Evolutionary conservation across 2,888 invertebrate species (phyloP), one percentile per base, ranked within the genome.

Genomic region (Polymixis flavicincta): DNA sequence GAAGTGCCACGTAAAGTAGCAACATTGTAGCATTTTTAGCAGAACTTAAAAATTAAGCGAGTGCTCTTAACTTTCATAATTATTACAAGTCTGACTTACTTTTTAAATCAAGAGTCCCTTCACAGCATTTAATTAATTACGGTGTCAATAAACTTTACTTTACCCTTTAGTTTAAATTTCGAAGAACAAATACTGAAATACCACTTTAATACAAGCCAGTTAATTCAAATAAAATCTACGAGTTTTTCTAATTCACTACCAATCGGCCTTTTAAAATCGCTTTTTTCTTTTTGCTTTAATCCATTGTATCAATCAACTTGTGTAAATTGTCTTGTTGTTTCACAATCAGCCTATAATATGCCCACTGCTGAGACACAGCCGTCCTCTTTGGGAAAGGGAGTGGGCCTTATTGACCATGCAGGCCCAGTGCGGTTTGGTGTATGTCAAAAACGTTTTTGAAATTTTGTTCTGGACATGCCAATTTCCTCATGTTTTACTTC

Each of bases 1-100:
- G 13, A 64, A 80, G 63, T 57, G 61, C 50, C n/a, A 73, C 67
- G 28, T 64, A 54, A 57, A 74, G 28, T 50, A 19, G 50, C 66
- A 67, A 80, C 57, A 74, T 37, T 67, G 57, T 66, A 37, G 28
- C 14, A 42, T 50, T 80, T 79, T 73, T 19, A 61, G 25, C 65
- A 66, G 60, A 61, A 73, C 61, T 61, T 78, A 45, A 66, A 76
- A 77, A 78, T n/a, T 64, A 59, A 59, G 6, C 32, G 17, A 50
- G 73, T 25, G 54, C 37, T 79, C 45, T 25, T 73, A n/a, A 55
- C 54, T 61, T 65, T 19, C 54, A 14, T 61, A 66, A 25, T 72
- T 71, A 60, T 60, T 52, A 48, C 19, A 71, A 60, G n/a, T 48
- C 17, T 64, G 37, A 72, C 17, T 79, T 54, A 25, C 19, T 60